These are phyloP conservation scores for Anas acuta DNA, from an alignment of 2,797 vertebrate genomes.

Conservation along the genomic window DNA sequence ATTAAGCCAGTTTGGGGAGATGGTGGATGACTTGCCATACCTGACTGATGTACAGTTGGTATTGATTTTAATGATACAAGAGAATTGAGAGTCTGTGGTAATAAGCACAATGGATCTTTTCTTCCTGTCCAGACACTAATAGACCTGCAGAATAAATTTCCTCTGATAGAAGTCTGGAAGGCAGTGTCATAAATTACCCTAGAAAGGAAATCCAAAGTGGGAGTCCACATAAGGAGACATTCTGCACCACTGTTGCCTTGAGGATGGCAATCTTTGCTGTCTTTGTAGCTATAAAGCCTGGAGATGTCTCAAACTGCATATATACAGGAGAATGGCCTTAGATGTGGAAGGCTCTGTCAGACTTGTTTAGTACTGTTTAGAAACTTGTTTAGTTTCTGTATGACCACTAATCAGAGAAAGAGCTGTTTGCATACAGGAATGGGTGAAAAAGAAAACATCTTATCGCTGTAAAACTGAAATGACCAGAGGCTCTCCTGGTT, in stretches of 20 bases:
- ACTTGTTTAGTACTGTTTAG: not conserved
- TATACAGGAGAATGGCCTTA: not conserved
- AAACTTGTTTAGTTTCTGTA: not conserved
- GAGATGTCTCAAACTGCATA: not conserved
- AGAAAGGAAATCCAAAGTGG: not conserved
- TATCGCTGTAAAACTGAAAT: not conserved
- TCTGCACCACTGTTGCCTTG: not conserved
- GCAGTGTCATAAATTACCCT: not conserved
- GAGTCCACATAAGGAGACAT: fast-evolving
- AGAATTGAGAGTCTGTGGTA: not conserved
- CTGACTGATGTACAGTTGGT: not conserved
- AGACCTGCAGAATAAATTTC: not conserved
- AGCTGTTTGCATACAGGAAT: not conserved
- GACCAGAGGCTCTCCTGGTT: not conserved
- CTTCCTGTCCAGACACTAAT: not conserved
- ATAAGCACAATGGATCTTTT: not conserved
- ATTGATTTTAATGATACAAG: not conserved
- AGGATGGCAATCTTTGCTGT: not conserved
- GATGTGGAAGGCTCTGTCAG: not conserved
- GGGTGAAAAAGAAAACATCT: not conserved
- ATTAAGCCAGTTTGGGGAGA: not conserved
- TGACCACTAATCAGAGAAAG: not conserved
- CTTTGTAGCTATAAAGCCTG: not conserved
- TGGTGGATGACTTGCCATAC: not conserved
- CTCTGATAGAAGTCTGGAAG: not conserved